Base-by-base conservation (phyloP, 2,888 invertebrate species). In the Hyles lineata region DNA sequence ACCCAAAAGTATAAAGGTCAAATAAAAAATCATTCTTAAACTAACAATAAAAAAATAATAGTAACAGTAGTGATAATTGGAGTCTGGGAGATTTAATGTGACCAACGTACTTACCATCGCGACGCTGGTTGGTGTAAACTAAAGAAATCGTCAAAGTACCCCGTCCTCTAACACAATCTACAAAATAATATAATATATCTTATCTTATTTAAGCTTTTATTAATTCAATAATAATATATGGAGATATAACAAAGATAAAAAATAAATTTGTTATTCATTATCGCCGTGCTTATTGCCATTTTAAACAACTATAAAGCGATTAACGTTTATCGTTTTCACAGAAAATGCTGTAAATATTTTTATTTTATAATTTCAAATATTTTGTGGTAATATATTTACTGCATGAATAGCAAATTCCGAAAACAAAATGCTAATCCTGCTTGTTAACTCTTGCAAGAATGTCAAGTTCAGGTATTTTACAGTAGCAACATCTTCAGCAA, bases 61-160 rank as follows among this genome's bases (percentile, higher is more conserved):
- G n/a, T n/a, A n/a, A n/a, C n/a, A 0, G 35, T 35, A 8, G 35
- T 35, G 9, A 8, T 8, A 35, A 43, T 43, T 43, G 11, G 11
- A 43, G 43, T 11, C 11, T 11, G 15, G 11, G 11, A 15, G 43
- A 43, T 43, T 43, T 11, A 43, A 43, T 43, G 11, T 43, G 43
- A 43, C 11, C 2, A 43, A 29, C 58, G 60, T 32, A 84, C 92
- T 86, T 86, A 92, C 92, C 92, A 92, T 92, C 76, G 78, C 88
- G 77, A 74, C 82, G 88, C 88, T 85, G 87, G 86, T 83, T 79
- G 75, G 76, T 76, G 75, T 75, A 78, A 81, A 81, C 76, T 77
- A 77, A 80, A 87, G 80, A 81, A 82, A 74, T 78, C 63, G 67
- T 50, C 75, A 76, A 76, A 74, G 59, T 70, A 75, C 60, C 69